These are phyloP conservation scores for Muschampia plurimacula DNA, from an alignment of 2,888 invertebrate species.

Conservation along the genomic window DNA sequence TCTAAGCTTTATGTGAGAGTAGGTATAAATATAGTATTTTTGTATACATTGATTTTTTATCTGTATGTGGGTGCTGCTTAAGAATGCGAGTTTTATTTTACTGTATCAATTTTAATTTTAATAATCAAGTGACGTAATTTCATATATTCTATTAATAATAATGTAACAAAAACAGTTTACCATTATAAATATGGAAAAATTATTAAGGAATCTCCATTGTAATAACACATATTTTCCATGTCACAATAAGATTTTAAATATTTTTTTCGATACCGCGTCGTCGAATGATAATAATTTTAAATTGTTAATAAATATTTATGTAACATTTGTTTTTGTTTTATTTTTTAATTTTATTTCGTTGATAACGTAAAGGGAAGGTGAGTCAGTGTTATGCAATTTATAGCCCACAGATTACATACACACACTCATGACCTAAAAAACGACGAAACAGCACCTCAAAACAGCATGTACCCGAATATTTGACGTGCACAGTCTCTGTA, in stretches of 20 bases:
- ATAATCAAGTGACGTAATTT: constrained; percentile 48
- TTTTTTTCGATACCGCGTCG: constrained; percentile 64
- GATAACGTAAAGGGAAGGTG: constrained; percentile 53
- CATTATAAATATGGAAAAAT: constrained; percentile 30
- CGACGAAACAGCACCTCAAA: constrained; percentile 34
- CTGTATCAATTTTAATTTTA: constrained; percentile 54
- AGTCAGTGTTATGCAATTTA: constrained; percentile 84
- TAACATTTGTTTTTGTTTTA: constrained; percentile 75
- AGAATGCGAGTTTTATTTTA: constrained; percentile 63
- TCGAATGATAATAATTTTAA: constrained; percentile 69
- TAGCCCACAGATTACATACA: constrained; percentile 57
- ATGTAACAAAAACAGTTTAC: constrained; percentile 34
- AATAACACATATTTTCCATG: constrained; percentile 56
- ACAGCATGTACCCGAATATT: constrained; percentile 40
- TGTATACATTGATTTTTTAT: constrained; percentile 70
- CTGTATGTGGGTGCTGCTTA: constrained; percentile 73
- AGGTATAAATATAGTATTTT: constrained; percentile 71
- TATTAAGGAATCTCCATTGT: constrained; percentile 71
- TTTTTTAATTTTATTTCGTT: constrained; percentile 54
- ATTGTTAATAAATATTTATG: constrained; percentile 84
- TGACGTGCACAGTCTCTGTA: constrained; percentile 42
- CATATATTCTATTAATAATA: constrained; percentile 42
- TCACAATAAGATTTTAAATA: constrained; percentile 61
- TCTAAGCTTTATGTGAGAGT: constrained; percentile 78
- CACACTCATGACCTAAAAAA: constrained; percentile 16